These are phyloP conservation scores for Brachionus manjavacas DNA, from an alignment of 1,140 invertebrate genomes.

Conservation along the genomic window DNA sequence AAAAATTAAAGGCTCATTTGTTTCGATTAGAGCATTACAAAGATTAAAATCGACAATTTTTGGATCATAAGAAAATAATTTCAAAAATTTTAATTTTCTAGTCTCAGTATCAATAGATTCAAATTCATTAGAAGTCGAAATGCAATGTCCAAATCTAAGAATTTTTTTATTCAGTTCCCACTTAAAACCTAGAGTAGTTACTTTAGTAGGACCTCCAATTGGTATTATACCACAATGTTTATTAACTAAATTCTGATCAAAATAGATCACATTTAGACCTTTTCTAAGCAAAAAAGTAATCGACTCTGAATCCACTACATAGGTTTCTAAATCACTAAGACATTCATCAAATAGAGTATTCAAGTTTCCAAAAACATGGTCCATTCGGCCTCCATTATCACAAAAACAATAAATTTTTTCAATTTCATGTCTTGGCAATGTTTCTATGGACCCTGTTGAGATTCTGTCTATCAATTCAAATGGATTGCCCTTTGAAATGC, in stretches of 20 bases:
- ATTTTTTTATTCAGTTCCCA: background rate
- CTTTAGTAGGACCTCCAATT: background rate
- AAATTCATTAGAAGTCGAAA: slow-evolving; percentile 24
- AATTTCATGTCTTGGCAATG: background rate
- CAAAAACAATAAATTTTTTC: slow-evolving; percentile 4
- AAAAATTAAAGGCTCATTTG: slow-evolving; percentile 22
- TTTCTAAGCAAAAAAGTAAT: slow-evolving; percentile 23
- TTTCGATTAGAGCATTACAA: background rate
- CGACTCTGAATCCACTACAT: background rate
- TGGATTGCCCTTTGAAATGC: background rate
- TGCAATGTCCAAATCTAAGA: slow-evolving; percentile 14
- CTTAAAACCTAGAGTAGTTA: slow-evolving; percentile 16
- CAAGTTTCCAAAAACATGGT: slow-evolving; percentile 27
- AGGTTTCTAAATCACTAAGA: background rate
- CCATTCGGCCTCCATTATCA: slow-evolving; percentile 24
- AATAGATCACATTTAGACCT: slow-evolving; percentile 3
- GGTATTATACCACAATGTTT: slow-evolving; percentile 33
- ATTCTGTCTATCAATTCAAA: background rate
- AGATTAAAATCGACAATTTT: background rate
- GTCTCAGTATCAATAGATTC: background rate
- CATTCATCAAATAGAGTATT: slow-evolving; percentile 15
- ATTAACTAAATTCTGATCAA: background rate
- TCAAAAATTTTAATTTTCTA: background rate
- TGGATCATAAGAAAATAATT: background rate
- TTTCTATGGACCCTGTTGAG: background rate